Conservation (phyloP, 2,888 invertebrate species). For the Sinelater perroti region DNA sequence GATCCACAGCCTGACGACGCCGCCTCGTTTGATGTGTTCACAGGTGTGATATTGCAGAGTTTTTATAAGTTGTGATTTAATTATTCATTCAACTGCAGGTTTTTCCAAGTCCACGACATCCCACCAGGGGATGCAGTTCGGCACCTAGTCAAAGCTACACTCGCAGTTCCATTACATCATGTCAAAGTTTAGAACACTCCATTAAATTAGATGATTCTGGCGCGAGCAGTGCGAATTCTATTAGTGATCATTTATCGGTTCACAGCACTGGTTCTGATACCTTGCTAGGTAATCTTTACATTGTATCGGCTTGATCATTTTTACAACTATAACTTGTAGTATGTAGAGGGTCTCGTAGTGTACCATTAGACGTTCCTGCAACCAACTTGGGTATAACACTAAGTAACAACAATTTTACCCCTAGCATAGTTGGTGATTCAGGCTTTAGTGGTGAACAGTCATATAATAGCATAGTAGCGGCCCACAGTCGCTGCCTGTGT, state of each 20-base stretch:
- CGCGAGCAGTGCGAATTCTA: conserved; percentile 53
- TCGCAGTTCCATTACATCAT: conserved; percentile 42
- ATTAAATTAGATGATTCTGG: conserved; percentile 54
- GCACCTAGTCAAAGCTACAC: conserved; percentile 48
- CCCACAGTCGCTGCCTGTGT: conserved; percentile 43
- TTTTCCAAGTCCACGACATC: conserved; percentile 54
- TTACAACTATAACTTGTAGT: conserved; percentile 41
- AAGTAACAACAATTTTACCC: conserved; percentile 41
- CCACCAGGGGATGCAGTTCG: conserved; percentile 44
- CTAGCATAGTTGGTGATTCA: conserved; percentile 53
- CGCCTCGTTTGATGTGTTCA: conserved; percentile 57
- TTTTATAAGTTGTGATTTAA: neutral
- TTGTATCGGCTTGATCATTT: neutral
- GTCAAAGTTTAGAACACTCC: conserved; percentile 52
- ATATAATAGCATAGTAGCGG: conserved; percentile 51
- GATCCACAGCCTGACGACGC: conserved; percentile 71
- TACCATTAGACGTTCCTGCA: conserved; percentile 52
- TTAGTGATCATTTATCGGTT: conserved; percentile 53
- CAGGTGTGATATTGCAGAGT: conserved; percentile 58
- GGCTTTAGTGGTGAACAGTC: conserved; percentile 53
- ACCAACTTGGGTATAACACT: conserved; percentile 36
- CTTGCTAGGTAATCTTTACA: conserved; percentile 48
- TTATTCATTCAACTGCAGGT: conserved; percentile 43
- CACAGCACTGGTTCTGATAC: conserved; percentile 57
- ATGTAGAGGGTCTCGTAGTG: conserved; percentile 47